These are phyloP conservation scores for Euzophera pinguis DNA, from an alignment of 2,888 invertebrate genomes.

Conservation along the genomic window DNA sequence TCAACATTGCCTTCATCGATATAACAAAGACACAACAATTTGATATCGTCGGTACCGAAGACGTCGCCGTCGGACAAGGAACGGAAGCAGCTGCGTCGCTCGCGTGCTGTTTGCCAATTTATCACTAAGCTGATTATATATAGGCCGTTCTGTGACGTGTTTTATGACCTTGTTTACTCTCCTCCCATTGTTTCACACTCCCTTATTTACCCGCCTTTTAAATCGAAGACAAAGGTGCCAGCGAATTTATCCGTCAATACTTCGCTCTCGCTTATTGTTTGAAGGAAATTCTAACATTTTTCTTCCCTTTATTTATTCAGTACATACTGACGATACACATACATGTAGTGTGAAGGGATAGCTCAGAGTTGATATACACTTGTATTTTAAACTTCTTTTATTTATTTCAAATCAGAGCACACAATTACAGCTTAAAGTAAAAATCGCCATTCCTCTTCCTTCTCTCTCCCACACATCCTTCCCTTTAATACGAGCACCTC, in stretches of 20 bases:
- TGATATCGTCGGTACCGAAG: constrained; percentile 18
- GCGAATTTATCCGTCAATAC: constrained; percentile 33
- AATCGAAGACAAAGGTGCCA: constrained; percentile 37
- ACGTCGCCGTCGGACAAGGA: constrained; percentile 22
- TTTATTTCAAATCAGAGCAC: no score
- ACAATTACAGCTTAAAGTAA: no score
- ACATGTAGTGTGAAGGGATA: no score
- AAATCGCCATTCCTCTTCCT: no score
- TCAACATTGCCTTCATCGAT: constrained; percentile 15
- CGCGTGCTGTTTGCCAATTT: constrained; percentile 79
- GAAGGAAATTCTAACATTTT: background rate
- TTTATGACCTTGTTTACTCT: constrained; percentile 73
- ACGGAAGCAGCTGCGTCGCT: constrained; percentile 74
- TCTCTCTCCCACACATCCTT: no score
- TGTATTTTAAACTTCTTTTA: no score
- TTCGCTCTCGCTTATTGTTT: constrained; percentile 12
- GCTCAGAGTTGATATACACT: no score
- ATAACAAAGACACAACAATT: constrained; percentile 16
- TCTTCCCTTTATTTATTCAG: background rate
- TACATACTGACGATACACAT: background rate
- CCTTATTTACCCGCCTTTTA: constrained; percentile 64
- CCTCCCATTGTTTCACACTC: constrained; percentile 59
- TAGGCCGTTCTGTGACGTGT: constrained; percentile 71
- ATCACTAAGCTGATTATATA: constrained; percentile 79
- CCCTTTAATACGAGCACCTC: no score